Conservation (phyloP, 2,888 invertebrate species). For the Volucella zonaria region DNA sequence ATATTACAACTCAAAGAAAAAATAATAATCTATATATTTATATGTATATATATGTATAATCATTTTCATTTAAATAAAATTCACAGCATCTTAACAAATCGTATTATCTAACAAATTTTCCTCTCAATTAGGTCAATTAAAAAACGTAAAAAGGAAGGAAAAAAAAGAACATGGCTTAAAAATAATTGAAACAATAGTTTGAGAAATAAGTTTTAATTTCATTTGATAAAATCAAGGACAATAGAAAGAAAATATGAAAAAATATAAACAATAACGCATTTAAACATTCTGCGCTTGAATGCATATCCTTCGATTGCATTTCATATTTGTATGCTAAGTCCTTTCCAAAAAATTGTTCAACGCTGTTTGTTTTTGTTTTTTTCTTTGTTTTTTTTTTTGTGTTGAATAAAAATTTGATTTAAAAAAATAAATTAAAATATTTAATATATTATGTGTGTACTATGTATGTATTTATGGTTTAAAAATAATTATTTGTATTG, state of each 20-base stretch:
- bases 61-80: constrained; percentile 63
- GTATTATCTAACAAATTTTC: constrained; percentile 54
- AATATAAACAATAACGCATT: constrained; percentile 53
- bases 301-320: constrained; percentile 27
- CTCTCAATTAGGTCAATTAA: constrained; percentile 34
- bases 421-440: constrained; percentile 67
- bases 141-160: constrained; percentile 6
- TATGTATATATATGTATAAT: constrained; percentile 20
- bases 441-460: constrained; percentile 29
- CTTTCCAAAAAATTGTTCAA: constrained; percentile 13
- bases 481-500: constrained; percentile 43
- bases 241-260: constrained; percentile 34
- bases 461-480: constrained; percentile 11
- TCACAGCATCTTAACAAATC: constrained; percentile 72
- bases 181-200: constrained; percentile 24
- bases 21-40: constrained; percentile 44
- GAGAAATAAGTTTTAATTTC: constrained; percentile 18
- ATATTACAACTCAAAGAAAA: constrained; percentile 57
- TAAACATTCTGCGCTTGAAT: constrained; percentile 59
- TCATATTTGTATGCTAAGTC: constrained; percentile 13
- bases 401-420: constrained; percentile 57
- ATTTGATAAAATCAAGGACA: constrained; percentile 12
- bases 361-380: neutral
- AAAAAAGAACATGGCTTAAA: constrained; percentile 32
- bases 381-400: neutral